A percentile compares a stretch with the other conserved stretches of the same genome.
These are phyloP conservation scores for Pomatostomus ruficeps DNA, from an alignment of 2,113 vertebrate genomes.

Conservation along the genomic window DNA sequence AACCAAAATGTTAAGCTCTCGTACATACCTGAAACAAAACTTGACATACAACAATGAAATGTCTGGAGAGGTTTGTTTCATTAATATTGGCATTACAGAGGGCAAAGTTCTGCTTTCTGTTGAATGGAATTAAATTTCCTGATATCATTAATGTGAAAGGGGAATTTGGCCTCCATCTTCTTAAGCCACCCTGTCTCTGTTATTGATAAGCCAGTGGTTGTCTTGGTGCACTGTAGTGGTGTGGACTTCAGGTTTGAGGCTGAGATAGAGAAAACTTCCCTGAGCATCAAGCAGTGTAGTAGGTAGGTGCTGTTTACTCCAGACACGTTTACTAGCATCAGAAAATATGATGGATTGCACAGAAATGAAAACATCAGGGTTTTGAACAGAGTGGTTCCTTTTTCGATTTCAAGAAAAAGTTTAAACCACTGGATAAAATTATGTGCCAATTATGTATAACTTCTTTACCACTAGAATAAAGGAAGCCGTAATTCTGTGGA, in stretches of 20 bases:
- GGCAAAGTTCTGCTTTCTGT: background rate
- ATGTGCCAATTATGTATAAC: conserved; percentile 70
- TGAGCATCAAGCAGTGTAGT: background rate
- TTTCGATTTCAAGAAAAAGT: conserved; percentile 35
- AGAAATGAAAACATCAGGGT: conserved; percentile 55
- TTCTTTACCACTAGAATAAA: conserved; percentile 67
- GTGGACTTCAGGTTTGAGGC: background rate
- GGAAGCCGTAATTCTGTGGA: conserved; percentile 67
- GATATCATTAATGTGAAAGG: background rate
- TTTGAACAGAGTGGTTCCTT: conserved; percentile 67
- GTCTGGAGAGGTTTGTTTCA: background rate
- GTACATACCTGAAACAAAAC: background rate
- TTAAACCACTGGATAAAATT: conserved; percentile 67
- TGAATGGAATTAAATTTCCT: conserved; percentile 3
- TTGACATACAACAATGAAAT: background rate
- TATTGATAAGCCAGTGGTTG: background rate
- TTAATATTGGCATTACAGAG: background rate
- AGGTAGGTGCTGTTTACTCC: background rate
- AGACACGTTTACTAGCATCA: background rate
- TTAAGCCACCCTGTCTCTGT: background rate
- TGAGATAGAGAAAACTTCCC: background rate
- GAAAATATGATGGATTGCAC: conserved; percentile 38
- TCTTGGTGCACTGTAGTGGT: background rate
- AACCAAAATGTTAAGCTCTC: background rate
- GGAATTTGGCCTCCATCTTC: background rate